A percentile compares a stretch with the other conserved stretches of the same genome.
Evolutionary conservation across 2,888 invertebrate species (phyloP).

Genomic region (Drosophila quinaria): DNA sequence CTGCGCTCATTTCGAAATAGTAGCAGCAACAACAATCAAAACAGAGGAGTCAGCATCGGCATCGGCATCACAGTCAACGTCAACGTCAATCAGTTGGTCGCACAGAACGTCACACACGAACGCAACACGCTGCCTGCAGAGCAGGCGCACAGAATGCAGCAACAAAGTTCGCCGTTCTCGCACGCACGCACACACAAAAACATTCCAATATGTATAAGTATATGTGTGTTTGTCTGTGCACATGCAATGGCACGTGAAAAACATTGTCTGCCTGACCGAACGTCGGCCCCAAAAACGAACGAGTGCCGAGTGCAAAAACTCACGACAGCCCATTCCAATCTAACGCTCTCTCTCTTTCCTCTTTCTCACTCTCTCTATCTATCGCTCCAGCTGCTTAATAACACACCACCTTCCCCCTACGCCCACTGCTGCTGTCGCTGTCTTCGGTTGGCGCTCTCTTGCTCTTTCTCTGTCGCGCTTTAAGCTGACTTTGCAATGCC

Average conservation of each 20-base stretch:
- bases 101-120: slow-evolving; percentile 85
- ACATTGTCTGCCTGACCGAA: slow-evolving; percentile 76
- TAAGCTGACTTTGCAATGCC: slow-evolving; percentile 60
- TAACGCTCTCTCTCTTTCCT: background rate
- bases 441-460: background rate
- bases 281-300: slow-evolving; percentile 35
- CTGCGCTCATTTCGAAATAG: slow-evolving; percentile 19
- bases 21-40: slow-evolving; percentile 29
- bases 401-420: slow-evolving; percentile 6
- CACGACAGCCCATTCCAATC: slow-evolving; percentile 19
- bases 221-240: slow-evolving; percentile 47
- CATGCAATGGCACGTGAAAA: slow-evolving; percentile 79
- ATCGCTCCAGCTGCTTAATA: too few species aligned
- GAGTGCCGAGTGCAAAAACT: slow-evolving; percentile 23
- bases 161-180: slow-evolving; percentile 2
- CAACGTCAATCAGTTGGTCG: slow-evolving; percentile 65
- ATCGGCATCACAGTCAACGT: slow-evolving; percentile 34
- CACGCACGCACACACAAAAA: background rate
- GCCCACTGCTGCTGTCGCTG: background rate
- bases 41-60: slow-evolving; percentile 20
- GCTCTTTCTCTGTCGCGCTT: slow-evolving; percentile 41
- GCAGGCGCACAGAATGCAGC: slow-evolving; percentile 76
- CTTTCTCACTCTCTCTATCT: background rate
- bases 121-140: slow-evolving; percentile 81
- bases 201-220: too few species aligned